Percentiles rank a stretch among this genome's conserved stretches.
Conservation (phyloP, 2,113 vertebrate genomes). For the Tautogolabrus adspersus region DNA sequence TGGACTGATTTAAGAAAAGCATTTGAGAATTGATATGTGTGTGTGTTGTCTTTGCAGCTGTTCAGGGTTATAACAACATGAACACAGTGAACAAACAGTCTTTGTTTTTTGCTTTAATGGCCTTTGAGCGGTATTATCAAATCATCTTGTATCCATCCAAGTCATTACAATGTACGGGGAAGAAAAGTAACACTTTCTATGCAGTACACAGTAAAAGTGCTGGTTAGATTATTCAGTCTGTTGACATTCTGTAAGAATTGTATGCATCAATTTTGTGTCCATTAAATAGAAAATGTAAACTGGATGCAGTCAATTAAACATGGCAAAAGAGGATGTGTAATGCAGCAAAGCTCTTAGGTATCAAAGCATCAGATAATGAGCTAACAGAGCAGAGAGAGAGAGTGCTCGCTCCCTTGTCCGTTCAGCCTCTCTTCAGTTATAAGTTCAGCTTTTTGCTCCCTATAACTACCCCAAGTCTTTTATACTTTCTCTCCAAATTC, state of each 20-base stretch:
- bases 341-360: background rate
- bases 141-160: background rate
- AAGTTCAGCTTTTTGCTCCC: background rate
- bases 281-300: background rate
- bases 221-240: background rate
- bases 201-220: background rate
- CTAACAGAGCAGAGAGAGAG: background rate
- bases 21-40: too few relatives aligned
- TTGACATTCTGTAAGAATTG: background rate
- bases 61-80: background rate
- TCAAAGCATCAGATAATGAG: slow-evolving; percentile 5
- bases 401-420: background rate
- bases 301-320: background rate
- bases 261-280: too few relatives aligned
- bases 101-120: background rate
- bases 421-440: background rate
- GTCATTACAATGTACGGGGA: background rate
- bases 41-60: background rate
- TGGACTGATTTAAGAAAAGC: background rate
- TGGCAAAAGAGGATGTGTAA: slow-evolving; percentile 3
- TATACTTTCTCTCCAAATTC: slow-evolving; percentile 1
- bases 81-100: background rate
- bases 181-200: background rate
- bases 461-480: background rate
- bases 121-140: background rate